Evolutionary conservation across 2,888 invertebrate genomes (phyloP).

Genomic region (Agrypnus murinus): DNA sequence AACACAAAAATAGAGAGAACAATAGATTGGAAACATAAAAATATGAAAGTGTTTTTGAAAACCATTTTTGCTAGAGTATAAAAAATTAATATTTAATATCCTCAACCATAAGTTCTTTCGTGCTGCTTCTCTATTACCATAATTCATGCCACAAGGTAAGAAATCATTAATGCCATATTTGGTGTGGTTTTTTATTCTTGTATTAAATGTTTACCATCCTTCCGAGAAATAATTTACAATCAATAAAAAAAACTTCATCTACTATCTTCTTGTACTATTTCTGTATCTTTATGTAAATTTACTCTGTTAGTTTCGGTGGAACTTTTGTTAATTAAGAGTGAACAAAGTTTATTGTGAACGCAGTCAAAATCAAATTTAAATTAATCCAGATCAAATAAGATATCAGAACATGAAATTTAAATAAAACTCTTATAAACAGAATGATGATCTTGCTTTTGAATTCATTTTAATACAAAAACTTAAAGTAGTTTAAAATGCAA

Average conservation of each 20-base stretch:
- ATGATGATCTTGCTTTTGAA: slow-evolving; percentile 35
- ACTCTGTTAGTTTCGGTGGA: neutral
- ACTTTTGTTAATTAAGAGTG: neutral
- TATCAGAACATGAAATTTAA: slow-evolving; percentile 26
- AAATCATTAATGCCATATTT: slow-evolving; percentile 7
- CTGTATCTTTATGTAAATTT: neutral
- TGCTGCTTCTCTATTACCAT: neutral
- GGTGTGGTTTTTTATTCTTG: neutral
- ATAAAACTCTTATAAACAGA: slow-evolving; percentile 34
- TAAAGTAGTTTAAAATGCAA: slow-evolving; percentile 34
- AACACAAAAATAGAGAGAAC: no score
- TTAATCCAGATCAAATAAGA: neutral
- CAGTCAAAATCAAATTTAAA: neutral
- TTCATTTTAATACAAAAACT: slow-evolving; percentile 29
- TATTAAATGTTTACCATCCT: neutral
- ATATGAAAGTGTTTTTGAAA: no score
- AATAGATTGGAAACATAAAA: no score
- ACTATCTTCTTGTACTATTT: slow-evolving; percentile 7
- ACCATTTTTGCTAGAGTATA: no score
- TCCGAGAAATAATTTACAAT: slow-evolving; percentile 6
- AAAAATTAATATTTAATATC: neutral
- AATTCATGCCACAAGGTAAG: slow-evolving; percentile 9
- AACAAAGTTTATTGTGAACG: neutral
- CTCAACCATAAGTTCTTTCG: no score
- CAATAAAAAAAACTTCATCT: neutral